A percentile compares a stretch with the other conserved stretches of the same genome.
Conservation (phyloP, 2,113 vertebrate species). For the Brachyistius frenatus region DNA sequence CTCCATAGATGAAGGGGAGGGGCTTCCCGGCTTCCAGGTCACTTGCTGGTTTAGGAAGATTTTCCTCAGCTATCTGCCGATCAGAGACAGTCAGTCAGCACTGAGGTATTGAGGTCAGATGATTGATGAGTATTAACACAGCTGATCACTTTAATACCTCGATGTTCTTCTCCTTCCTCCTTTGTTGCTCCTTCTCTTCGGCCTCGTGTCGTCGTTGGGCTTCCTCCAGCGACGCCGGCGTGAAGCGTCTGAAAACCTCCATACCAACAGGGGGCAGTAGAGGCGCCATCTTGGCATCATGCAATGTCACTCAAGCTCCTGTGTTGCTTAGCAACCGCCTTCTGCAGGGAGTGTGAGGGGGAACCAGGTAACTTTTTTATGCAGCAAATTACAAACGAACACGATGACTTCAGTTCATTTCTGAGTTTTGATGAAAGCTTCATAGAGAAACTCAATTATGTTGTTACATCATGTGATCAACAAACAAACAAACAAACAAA, state of each 20-base stretch:
- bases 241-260: slow-evolving; percentile 66
- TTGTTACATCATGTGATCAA: too few species aligned
- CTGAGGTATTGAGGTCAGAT: background rate
- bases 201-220: slow-evolving; percentile 41
- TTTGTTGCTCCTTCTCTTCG: slow-evolving; percentile 40
- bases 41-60: slow-evolving; percentile 64
- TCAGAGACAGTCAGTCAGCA: slow-evolving; percentile 13
- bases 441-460: too few species aligned
- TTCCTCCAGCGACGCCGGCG: slow-evolving; percentile 56
- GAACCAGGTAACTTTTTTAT: too few species aligned
- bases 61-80: slow-evolving; percentile 62
- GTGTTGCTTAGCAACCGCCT: background rate
- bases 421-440: too few species aligned
- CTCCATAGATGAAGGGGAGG: slow-evolving; percentile 77
- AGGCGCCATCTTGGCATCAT: slow-evolving; percentile 58
- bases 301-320: background rate
- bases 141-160: slow-evolving; percentile 41
- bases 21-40: slow-evolving; percentile 76
- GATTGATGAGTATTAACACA: background rate
- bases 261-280: slow-evolving; percentile 73
- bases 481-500: too few species aligned
- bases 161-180: slow-evolving; percentile 58
- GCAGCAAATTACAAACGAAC: too few species aligned
- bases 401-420: too few species aligned
- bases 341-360: background rate